These are phyloP conservation scores for Falco concolor DNA, from an alignment of 2,797 vertebrate species.

Conservation along the genomic window DNA sequence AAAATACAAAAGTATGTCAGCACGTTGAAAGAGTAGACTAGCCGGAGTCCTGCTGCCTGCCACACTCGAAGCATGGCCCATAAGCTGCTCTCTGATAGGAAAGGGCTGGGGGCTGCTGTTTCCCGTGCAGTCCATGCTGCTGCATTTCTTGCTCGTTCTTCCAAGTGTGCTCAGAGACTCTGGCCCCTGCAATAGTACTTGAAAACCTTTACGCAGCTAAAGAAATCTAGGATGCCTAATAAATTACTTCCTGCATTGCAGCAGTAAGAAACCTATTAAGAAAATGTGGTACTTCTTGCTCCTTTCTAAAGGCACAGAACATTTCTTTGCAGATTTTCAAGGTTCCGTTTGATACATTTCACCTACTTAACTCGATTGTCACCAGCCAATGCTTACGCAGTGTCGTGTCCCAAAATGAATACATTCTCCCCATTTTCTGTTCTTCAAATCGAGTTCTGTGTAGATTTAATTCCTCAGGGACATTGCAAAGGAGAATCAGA, in stretches of 20 bases:
- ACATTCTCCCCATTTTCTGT: background rate
- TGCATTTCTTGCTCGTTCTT: background rate
- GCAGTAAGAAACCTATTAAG: background rate
- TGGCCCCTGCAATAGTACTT: background rate
- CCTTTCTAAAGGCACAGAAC: background rate
- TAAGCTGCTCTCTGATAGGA: background rate
- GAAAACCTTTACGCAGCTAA: background rate
- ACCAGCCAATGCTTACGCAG: background rate
- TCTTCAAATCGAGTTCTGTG: background rate
- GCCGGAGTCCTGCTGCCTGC: background rate
- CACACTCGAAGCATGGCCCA: accelerated
- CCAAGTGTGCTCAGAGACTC: background rate
- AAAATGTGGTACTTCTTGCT: background rate
- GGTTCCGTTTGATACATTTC: background rate
- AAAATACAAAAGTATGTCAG: background rate
- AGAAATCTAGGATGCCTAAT: background rate
- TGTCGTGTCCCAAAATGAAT: background rate
- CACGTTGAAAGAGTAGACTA: background rate
- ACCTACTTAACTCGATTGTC: background rate
- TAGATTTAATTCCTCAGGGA: background rate
- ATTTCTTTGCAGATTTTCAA: background rate
- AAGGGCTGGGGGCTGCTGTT: background rate
- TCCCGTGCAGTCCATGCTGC: background rate
- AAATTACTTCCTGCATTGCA: background rate
- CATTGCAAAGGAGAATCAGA: background rate